Percentiles rank a stretch among this genome's conserved stretches.
These are phyloP conservation scores for Hyles vespertilio DNA, from an alignment of 1,140 invertebrate genomes.

Conservation along the genomic window DNA sequence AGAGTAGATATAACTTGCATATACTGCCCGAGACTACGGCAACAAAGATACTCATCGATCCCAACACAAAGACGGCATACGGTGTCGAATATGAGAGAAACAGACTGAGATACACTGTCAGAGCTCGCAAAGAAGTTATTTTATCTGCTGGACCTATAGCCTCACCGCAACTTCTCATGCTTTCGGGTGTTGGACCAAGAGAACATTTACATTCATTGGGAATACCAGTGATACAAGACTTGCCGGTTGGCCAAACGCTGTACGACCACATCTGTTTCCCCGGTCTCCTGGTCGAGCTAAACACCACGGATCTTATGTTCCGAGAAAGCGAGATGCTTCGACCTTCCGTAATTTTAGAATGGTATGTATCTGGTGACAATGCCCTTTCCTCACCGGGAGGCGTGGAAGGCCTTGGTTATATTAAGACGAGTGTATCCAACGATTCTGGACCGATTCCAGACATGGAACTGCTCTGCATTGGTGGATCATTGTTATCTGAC, in stretches of 20 bases:
- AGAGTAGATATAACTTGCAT: conserved; percentile 80
- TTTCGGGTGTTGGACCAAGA: conserved; percentile 80
- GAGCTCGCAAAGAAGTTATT: conserved; percentile 77
- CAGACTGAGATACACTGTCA: conserved; percentile 44
- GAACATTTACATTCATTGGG: conserved; percentile 75
- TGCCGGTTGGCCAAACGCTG: conserved; percentile 79
- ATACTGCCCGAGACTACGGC: conserved; percentile 77
- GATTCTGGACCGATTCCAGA: conserved; percentile 78
- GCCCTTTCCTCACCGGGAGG: conserved; percentile 75
- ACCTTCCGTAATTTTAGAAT: conserved; percentile 36
- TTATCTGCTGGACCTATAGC: conserved; percentile 78
- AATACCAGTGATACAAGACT: conserved; percentile 67
- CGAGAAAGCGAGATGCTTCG: conserved; percentile 41
- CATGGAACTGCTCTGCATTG: conserved; percentile 79
- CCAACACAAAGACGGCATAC: conserved; percentile 78
- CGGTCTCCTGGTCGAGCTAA: conserved; percentile 78
- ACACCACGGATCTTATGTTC: conserved; percentile 63
- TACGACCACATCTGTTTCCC: conserved; percentile 79
- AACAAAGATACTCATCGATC: conserved; percentile 80
- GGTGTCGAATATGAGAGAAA: conserved; percentile 80
- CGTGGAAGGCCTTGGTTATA: conserved; percentile 80
- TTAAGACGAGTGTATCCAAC: conserved; percentile 77
- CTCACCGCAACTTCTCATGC: conserved; percentile 79
- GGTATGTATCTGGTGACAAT: conserved; percentile 68
- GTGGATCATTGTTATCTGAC: conserved; percentile 78